A percentile compares a stretch with the other conserved stretches of the same genome.
Conservation (phyloP, 92 coral and sea anemone species). For the Palythoa grandis region DNA sequence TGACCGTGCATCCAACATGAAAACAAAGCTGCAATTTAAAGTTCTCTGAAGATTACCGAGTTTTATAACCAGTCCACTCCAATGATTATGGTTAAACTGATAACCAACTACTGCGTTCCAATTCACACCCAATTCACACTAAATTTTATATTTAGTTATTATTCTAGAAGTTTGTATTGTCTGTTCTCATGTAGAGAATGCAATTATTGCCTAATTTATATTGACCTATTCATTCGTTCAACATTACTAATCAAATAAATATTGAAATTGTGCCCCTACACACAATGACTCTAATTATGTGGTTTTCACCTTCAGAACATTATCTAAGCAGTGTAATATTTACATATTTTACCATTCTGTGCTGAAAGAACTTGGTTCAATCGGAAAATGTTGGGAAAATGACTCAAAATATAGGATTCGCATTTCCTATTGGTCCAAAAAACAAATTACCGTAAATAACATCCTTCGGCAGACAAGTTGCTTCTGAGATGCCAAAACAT, state of each 20-base stretch:
- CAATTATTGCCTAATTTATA: background rate
- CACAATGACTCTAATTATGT: background rate
- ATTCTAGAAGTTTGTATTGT: background rate
- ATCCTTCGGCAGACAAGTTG: too few relatives aligned
- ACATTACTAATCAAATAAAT: conserved; percentile 12
- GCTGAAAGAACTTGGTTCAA: background rate
- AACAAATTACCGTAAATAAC: too few relatives aligned
- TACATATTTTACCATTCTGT: conserved; percentile 24
- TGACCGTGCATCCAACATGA: too few relatives aligned
- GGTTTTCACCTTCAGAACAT: background rate
- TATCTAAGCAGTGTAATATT: conserved; percentile 3
- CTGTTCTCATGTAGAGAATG: background rate
- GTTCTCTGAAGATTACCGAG: too few relatives aligned
- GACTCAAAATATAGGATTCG: background rate
- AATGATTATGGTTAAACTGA: too few relatives aligned
- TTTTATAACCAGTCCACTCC: too few relatives aligned
- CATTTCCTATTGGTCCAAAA: background rate
- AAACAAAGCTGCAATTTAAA: too few relatives aligned
- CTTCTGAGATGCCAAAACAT: too few relatives aligned
- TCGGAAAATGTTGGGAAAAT: background rate
- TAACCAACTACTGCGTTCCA: background rate
- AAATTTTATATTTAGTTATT: background rate
- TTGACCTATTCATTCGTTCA: background rate
- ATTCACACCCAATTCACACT: background rate
- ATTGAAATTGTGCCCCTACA: background rate